Evolutionary conservation across 2,888 invertebrate genomes (phyloP).

Genomic region (Clusia tigrina): DNA sequence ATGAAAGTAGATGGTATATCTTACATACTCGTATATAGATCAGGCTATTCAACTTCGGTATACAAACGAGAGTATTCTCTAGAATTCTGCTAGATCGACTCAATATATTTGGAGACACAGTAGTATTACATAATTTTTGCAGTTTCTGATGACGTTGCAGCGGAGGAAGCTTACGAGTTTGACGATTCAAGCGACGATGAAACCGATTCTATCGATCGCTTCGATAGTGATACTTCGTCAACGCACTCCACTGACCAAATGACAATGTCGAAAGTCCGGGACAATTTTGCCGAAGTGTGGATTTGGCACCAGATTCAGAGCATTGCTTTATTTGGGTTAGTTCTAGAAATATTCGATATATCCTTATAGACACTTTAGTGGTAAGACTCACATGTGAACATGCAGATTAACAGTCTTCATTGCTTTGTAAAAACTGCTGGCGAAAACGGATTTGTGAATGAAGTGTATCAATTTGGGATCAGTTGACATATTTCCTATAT

Average conservation of each 20-base stretch:
- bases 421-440: not conserved
- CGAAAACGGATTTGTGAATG: no score
- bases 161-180: not conserved
- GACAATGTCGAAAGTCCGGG: conserved; percentile 27
- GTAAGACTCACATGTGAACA: not conserved
- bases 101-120: no score
- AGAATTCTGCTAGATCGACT: no score
- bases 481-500: no score
- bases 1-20: no score
- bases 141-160: no score
- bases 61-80: no score
- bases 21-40: no score
- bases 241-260: not conserved
- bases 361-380: not conserved
- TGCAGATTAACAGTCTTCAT: no score
- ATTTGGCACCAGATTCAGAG: conserved; percentile 29
- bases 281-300: conserved; percentile 46
- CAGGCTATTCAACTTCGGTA: no score
- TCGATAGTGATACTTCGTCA: conserved; percentile 21
- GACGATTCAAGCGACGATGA: conserved; percentile 21
- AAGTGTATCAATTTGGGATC: no score
- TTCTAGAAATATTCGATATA: not conserved
- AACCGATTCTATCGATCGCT: conserved; percentile 32
- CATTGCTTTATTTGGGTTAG: conserved; percentile 24
- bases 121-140: no score